phyloP scores from a whole-genome alignment of 2,888 invertebrate species.

The Nemapogon koenigi region DNA sequence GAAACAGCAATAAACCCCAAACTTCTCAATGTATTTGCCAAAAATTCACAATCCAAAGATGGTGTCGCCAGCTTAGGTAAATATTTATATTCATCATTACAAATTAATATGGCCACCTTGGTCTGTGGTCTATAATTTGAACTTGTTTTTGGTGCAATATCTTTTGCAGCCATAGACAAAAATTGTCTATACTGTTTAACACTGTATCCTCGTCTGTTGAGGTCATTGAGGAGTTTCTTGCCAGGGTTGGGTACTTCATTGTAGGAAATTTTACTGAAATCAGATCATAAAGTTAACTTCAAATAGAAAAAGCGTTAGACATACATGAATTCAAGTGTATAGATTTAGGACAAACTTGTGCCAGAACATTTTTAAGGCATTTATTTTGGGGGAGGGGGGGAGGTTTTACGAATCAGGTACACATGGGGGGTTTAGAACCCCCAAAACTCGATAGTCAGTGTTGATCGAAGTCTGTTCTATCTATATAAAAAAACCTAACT shows the following conservation, averaged over 20 bases:
- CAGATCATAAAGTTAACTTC: background rate
- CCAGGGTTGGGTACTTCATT: constrained; percentile 33
- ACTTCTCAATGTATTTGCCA: constrained; percentile 33
- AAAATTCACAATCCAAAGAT: constrained; percentile 41
- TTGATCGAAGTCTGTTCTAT: too few species aligned
- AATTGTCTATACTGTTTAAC: constrained; percentile 28
- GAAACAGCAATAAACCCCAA: constrained; percentile 42
- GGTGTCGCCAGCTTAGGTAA: constrained; percentile 48
- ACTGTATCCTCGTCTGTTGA: constrained; percentile 37
- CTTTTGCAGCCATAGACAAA: constrained; percentile 22
- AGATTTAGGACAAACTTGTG: background rate
- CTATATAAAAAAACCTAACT: too few species aligned
- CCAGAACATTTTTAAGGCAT: too few species aligned
- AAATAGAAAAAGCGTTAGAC: background rate
- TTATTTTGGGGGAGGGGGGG: too few species aligned
- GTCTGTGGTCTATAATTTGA: constrained; percentile 28
- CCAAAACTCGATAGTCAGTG: too few species aligned
- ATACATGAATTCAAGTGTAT: background rate
- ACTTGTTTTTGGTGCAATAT: too few species aligned
- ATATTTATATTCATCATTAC: constrained; percentile 43
- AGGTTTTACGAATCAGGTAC: too few species aligned
- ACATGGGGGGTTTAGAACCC: too few species aligned
- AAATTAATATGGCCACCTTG: constrained; percentile 51
- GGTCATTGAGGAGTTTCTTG: constrained; percentile 34
- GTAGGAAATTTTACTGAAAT: constrained; percentile 31